phyloP scores from a whole-genome alignment of 2,888 invertebrate species.

The Drosophila longiperda region DNA sequence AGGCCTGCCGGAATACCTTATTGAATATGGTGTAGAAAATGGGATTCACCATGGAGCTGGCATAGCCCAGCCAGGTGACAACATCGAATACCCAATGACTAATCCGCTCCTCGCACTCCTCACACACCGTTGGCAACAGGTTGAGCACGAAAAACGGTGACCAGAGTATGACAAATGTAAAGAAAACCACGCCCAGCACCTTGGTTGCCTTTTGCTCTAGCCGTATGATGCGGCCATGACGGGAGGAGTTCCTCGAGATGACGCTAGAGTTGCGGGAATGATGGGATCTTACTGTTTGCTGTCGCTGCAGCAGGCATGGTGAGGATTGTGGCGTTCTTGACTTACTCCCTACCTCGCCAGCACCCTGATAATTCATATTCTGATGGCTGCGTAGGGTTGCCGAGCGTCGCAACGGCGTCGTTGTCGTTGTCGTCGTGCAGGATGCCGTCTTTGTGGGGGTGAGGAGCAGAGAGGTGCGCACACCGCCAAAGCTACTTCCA shows the following conservation, averaged over 20 bases:
- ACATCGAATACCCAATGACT: slow-evolving; percentile 93
- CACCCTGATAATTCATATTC: slow-evolving; percentile 77
- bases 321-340: slow-evolving; percentile 86
- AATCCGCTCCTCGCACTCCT: slow-evolving; percentile 91
- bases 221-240: slow-evolving; percentile 93
- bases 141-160: slow-evolving; percentile 98
- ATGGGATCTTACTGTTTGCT: slow-evolving; percentile 88
- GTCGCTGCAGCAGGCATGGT: slow-evolving; percentile 86
- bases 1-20: slow-evolving; percentile 95
- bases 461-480: slow-evolving; percentile 87
- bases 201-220: slow-evolving; percentile 98
- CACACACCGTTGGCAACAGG: slow-evolving; percentile 93
- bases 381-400: slow-evolving; percentile 87
- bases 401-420: slow-evolving; percentile 86
- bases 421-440: slow-evolving; percentile 65
- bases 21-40: slow-evolving; percentile 98
- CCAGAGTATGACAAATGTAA: slow-evolving; percentile 97
- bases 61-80: slow-evolving; percentile 96
- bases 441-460: slow-evolving; percentile 85
- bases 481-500: slow-evolving; percentile 90
- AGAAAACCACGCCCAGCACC: slow-evolving; percentile 96
- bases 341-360: slow-evolving; percentile 61
- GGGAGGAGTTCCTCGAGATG: slow-evolving; percentile 91
- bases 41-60: slow-evolving; percentile 97
- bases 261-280: slow-evolving; percentile 93